Conservation (phyloP, 2,113 vertebrate genomes). For the Misgurnus anguillicaudatus region DNA sequence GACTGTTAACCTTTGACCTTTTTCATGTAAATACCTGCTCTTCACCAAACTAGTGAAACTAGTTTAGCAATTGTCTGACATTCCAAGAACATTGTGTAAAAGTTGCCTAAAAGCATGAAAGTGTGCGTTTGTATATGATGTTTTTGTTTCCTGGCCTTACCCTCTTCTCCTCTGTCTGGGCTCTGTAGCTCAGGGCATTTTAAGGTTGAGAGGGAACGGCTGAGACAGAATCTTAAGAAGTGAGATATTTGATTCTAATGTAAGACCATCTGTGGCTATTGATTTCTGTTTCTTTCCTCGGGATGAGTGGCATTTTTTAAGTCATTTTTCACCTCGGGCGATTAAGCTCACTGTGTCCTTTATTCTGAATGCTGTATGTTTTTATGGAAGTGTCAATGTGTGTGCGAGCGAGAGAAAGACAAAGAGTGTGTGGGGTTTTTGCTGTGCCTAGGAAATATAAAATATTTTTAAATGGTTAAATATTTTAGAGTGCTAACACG, state of each 20-base stretch:
- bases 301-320: conserved; percentile 7
- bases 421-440: background rate
- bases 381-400: conserved; percentile 31
- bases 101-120: background rate
- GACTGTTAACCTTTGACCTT: background rate
- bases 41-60: conserved; percentile 2
- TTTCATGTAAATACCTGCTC: background rate
- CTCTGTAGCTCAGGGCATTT: conserved; percentile 25
- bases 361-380: conserved; percentile 3
- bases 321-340: conserved; percentile 16
- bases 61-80: background rate
- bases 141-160: background rate
- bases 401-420: conserved; percentile 19
- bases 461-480: conserved; percentile 8
- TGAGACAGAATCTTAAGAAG: conserved; percentile 49
- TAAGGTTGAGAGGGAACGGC: conserved; percentile 21
- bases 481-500: background rate
- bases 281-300: conserved; percentile 45
- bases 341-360: conserved; percentile 8
- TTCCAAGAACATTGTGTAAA: background rate
- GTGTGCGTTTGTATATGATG: conserved; percentile 34
- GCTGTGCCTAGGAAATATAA: background rate
- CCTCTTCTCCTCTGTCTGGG: background rate
- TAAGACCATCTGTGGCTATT: conserved; percentile 48
- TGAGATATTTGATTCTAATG: conserved; percentile 50